Evolutionary conservation across 2,113 vertebrate species (phyloP).

Genomic region (Strix aluco): DNA sequence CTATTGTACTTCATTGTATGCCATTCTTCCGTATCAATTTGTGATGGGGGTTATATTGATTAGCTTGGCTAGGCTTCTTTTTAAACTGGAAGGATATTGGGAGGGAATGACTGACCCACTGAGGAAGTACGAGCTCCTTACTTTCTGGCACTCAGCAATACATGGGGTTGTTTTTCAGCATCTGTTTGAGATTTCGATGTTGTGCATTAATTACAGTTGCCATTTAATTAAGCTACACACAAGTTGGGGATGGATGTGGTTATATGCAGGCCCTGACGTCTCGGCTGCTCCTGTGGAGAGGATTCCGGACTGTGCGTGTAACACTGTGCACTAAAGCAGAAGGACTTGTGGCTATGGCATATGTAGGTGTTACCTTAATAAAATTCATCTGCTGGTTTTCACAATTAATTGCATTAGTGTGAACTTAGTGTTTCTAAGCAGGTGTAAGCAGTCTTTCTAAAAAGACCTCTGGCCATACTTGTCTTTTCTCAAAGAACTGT

Average conservation of each 20-base stretch:
- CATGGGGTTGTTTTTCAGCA: neutral
- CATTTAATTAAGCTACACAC: neutral
- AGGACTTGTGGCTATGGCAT: neutral
- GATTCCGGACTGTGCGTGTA: fast-evolving
- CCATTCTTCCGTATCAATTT: neutral
- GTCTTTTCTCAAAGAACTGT: neutral
- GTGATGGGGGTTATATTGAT: neutral
- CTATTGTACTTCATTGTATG: neutral
- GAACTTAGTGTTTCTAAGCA: neutral
- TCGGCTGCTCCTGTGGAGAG: neutral
- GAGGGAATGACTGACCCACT: neutral
- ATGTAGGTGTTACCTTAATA: neutral
- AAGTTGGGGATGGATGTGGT: neutral
- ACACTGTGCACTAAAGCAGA: neutral
- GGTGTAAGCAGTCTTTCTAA: neutral
- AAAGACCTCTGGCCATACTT: neutral
- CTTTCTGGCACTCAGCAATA: neutral
- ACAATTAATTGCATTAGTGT: neutral
- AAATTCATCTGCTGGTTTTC: neutral
- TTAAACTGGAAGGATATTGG: neutral
- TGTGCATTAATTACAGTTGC: neutral
- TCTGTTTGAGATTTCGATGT: neutral
- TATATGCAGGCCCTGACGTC: neutral
- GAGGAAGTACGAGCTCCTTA: fast-evolving
- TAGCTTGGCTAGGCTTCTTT: neutral